These are phyloP conservation scores for Dendronephthya gigantea DNA, from an alignment of 64 coral and sea anemone genomes.

Conservation along the genomic window DNA sequence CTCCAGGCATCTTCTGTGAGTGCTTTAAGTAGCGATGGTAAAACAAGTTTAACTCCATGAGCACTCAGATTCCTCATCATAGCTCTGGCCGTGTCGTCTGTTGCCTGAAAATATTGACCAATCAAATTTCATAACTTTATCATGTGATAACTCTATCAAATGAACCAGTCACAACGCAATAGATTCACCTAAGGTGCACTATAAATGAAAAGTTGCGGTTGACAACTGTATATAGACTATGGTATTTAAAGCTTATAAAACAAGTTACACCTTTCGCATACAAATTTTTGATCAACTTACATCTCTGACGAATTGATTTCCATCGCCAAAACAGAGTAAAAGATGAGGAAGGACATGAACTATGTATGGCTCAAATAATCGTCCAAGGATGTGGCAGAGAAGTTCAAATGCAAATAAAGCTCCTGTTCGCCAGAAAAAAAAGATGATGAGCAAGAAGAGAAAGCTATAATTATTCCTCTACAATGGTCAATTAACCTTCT, in stretches of 20 bases:
- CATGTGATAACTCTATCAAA: too few relatives aligned
- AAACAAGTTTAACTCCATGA: conserved; percentile 93
- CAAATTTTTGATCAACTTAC: conserved; percentile 30
- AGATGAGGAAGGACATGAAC: conserved; percentile 84
- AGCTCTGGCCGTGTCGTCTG: conserved; percentile 94
- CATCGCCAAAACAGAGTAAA: conserved; percentile 86
- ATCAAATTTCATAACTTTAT: neutral
- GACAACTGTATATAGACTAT: too few relatives aligned
- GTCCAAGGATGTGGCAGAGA: conserved; percentile 78
- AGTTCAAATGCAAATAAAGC: conserved; percentile 95
- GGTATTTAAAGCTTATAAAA: too few relatives aligned
- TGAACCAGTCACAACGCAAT: too few relatives aligned
- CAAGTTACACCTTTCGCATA: too few relatives aligned
- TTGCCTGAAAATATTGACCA: conserved; percentile 42
- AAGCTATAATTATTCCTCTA: neutral
- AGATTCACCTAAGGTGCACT: too few relatives aligned
- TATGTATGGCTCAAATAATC: conserved; percentile 90
- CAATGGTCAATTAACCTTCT: conserved; percentile 60
- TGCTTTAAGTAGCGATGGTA: conserved; percentile 67
- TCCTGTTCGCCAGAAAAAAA: conserved; percentile 26
- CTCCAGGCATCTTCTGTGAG: conserved; percentile 92
- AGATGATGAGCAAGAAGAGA: neutral
- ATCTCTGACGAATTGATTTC: conserved; percentile 80
- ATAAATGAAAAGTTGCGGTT: too few relatives aligned
- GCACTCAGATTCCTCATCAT: conserved; percentile 97